Evolutionary conservation across 2,113 vertebrate genomes (phyloP).

Genomic region (Noctilio leporinus): DNA sequence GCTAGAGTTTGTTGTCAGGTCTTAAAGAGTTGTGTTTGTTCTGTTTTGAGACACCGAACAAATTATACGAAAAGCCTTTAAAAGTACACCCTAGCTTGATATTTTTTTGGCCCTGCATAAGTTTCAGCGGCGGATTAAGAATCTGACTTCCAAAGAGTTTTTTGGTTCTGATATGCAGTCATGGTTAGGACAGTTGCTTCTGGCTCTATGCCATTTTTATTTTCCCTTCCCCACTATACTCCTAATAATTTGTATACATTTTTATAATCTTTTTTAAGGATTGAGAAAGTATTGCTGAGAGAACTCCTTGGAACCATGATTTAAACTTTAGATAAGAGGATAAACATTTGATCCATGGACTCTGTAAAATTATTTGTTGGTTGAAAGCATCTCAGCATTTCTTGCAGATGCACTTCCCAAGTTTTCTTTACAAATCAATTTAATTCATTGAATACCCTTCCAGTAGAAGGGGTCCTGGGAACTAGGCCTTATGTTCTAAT

Average conservation of each 20-base stretch:
- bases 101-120: not conserved
- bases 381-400: not conserved
- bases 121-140: not conserved
- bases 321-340: not conserved
- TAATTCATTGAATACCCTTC: not conserved
- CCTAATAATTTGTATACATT: not conserved
- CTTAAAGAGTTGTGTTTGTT: not conserved
- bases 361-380: not conserved
- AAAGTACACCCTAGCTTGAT: not conserved
- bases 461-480: not conserved
- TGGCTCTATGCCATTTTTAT: not conserved
- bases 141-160: not conserved
- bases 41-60: not conserved
- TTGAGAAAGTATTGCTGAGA: not conserved
- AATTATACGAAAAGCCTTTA: not conserved
- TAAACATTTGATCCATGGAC: not conserved
- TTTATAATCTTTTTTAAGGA: not conserved
- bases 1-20: not conserved
- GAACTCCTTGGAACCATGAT: not conserved
- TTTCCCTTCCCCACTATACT: not conserved
- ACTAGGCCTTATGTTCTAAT: not conserved
- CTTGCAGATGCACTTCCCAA: not conserved
- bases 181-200: not conserved
- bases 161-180: not conserved
- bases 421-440: constrained; percentile 1